Evolutionary conservation across 2,888 invertebrate species (phyloP), one percentile per base, ranked within the genome.

Genomic region (Dryobotodes eremita): DNA sequence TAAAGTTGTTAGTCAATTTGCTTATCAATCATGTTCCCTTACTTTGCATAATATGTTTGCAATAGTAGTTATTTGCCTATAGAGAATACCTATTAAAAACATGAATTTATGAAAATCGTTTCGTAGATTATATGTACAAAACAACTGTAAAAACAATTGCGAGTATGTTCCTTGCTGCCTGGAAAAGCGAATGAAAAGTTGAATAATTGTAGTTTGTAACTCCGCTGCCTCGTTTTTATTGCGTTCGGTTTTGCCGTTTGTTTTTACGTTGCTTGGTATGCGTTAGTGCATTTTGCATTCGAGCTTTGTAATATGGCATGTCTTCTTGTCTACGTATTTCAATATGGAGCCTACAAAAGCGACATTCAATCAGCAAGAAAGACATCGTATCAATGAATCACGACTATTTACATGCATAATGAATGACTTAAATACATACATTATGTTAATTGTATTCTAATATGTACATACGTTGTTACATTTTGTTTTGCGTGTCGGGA

Each of bases 401-500:
- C 86, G 79, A 86, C 84, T 83, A 79, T 81, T 79, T 85, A 71
- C 75, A 31, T 69, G 42, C 42, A 79, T 81, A 81, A 77, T 81
- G 75, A 81, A 77, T 81, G 75, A 70, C 74, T 87, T 79, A 79
- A 81, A 87, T 85, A 78, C 80, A 80, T 81, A 83, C 42, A 80
- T 86, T 88, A 88, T 84, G 81, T 62, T 81, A 84, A 80, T 88
- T 84, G 53, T 76, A 81, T 88, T 79, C 50, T 71, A 78, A 76
- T 76, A 77, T 71, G 65, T 68, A 77, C 11, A 17, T 70, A 74
- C 57, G 23, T 59, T 53, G 68, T 57, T 77, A 57, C 15, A 69
- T 80, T 82, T 70, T 61, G 48, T 83, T 75, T 73, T 77, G 75
- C 57, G 36, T 79, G 64, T 31, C 15, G 53, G 26, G 48, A 62